phyloP scores from a whole-genome alignment of 2,797 vertebrate species.

The Sphenodon punctatus region DNA sequence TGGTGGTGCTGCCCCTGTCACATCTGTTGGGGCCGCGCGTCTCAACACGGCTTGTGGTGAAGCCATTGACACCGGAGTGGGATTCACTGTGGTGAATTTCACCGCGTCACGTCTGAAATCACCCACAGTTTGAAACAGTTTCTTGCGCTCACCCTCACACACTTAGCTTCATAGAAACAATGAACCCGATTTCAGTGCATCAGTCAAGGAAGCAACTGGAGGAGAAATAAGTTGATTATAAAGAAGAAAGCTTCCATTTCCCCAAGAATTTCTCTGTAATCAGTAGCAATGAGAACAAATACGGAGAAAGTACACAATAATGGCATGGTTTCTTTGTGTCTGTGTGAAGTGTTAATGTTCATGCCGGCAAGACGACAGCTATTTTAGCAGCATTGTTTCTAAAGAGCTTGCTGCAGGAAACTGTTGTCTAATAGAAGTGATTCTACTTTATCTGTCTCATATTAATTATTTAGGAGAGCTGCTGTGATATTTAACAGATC shows the following conservation, averaged over 20 bases:
- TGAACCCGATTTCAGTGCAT: constrained; percentile 21
- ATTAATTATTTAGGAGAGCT: constrained; percentile 23
- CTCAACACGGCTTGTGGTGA: too few species aligned
- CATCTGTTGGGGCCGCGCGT: too few species aligned
- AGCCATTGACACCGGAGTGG: too few species aligned
- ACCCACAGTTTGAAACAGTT: too few species aligned
- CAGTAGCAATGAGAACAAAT: constrained; percentile 62
- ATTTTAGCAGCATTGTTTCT: neutral
- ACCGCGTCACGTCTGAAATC: too few species aligned
- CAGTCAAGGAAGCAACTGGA: constrained; percentile 55
- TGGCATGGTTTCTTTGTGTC: constrained; percentile 25
- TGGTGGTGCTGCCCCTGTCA: too few species aligned
- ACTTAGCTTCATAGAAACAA: constrained; percentile 26
- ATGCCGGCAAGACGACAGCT: constrained; percentile 1
- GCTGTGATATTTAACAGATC: neutral
- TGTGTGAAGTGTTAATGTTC: constrained; percentile 51
- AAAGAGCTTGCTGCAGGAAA: constrained; percentile 15
- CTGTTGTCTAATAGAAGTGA: constrained; percentile 19
- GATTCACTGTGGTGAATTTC: too few species aligned
- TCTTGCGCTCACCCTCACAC: neutral
- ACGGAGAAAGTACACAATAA: constrained; percentile 59
- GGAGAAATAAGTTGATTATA: constrained; percentile 54
- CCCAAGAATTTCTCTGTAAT: constrained; percentile 62
- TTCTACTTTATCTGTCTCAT: neutral
- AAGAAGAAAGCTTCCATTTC: constrained; percentile 45